Evolutionary conservation across 2,888 invertebrate species (phyloP).

Genomic region (Chelonus formosanus): DNA sequence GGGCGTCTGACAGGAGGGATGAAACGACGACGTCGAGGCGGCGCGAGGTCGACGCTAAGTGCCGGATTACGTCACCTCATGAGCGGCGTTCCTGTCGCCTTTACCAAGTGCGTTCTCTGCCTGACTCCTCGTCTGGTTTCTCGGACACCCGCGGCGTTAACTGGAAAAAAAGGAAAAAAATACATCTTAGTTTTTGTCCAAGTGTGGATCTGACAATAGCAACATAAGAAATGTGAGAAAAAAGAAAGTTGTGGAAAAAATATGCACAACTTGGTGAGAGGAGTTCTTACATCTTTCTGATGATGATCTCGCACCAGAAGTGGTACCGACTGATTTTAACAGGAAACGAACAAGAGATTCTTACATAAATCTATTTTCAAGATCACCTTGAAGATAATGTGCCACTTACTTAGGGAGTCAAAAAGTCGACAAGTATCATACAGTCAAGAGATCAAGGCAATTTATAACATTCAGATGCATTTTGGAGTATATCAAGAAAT

Average conservation of each 20-base stretch:
- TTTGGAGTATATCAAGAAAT: too few species aligned
- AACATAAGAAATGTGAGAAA: neutral
- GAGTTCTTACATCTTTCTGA: neutral
- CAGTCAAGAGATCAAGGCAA: too few species aligned
- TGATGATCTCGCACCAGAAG: neutral
- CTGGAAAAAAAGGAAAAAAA: conserved; percentile 24
- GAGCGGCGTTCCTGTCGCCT: conserved; percentile 37
- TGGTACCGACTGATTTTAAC: neutral
- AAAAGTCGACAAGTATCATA: too few species aligned
- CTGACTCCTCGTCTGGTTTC: conserved; percentile 32
- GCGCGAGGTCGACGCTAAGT: conserved; percentile 49
- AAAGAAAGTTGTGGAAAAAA: conserved; percentile 6
- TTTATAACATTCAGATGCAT: too few species aligned
- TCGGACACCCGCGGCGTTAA: conserved; percentile 38
- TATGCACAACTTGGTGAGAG: conserved; percentile 18
- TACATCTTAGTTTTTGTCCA: conserved; percentile 30
- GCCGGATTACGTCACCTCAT: conserved; percentile 52
- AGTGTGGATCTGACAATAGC: conserved; percentile 26
- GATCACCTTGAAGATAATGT: too few species aligned
- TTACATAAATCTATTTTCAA: too few species aligned
- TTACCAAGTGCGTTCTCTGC: conserved; percentile 37
- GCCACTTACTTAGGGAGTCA: too few species aligned
- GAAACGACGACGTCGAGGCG: conserved; percentile 45
- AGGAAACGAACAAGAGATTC: neutral
- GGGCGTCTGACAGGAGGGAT: conserved; percentile 48